phyloP scores from a whole-genome alignment of 2,113 vertebrate genomes.

The Trematomus loennbergii region DNA sequence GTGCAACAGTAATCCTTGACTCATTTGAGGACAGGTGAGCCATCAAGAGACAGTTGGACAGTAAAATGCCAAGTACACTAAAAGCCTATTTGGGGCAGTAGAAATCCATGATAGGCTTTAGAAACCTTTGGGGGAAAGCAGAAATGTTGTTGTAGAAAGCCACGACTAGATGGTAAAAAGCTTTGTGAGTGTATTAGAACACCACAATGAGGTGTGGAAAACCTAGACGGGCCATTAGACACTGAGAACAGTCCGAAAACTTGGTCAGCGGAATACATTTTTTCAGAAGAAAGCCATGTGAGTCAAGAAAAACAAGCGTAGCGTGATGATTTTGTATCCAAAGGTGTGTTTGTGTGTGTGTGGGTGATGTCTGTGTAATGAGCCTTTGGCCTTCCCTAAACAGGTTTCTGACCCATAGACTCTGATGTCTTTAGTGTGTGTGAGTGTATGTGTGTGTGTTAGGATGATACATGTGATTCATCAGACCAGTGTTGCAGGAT shows the following conservation, averaged over 20 bases:
- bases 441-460: slow-evolving; percentile 9
- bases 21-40: neutral
- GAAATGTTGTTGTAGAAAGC: neutral
- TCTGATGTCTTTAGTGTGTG: slow-evolving; percentile 12
- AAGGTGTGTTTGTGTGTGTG: neutral
- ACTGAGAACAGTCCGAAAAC: neutral
- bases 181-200: neutral
- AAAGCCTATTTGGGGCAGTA: neutral
- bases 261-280: neutral
- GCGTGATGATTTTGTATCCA: neutral
- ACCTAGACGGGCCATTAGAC: neutral
- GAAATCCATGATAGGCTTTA: neutral
- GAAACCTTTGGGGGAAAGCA: neutral
- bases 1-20: neutral
- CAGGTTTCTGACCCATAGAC: slow-evolving; percentile 2
- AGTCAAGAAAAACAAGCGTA: neutral
- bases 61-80: neutral
- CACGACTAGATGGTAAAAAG: too few relatives aligned
- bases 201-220: neutral
- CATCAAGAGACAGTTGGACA: neutral
- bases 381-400: neutral
- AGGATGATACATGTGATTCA: slow-evolving; percentile 4
- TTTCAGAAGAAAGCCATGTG: neutral
- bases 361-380: neutral
- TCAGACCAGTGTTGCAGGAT: neutral